Base-by-base conservation (phyloP, 2,888 invertebrate genomes). In the Erpobdella octoculata region DNA sequence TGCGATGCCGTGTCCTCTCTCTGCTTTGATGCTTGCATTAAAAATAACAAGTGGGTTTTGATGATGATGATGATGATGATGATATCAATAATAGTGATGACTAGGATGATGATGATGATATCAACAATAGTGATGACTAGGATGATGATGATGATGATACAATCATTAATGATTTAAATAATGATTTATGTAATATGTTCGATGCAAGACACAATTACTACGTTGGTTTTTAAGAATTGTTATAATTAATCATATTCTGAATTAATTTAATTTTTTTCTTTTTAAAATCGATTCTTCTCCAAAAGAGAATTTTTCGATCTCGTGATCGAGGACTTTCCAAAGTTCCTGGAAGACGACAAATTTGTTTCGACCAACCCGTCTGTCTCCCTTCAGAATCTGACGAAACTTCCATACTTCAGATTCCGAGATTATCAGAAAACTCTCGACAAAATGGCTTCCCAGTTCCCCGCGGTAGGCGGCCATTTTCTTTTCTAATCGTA, bases 221-320 rank as follows among this genome's bases (percentile, higher is more conserved):
- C n/a, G n/a, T n/a, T n/a, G n/a, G n/a, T n/a, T n/a, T n/a, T n/a
- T n/a, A n/a, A n/a, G n/a, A n/a, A n/a, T n/a, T n/a, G n/a, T n/a
- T n/a, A n/a, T n/a, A n/a, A n/a, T n/a, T n/a, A n/a, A n/a, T n/a
- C n/a, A n/a, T n/a, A n/a, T n/a, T n/a, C n/a, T n/a, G n/a, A n/a
- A n/a, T n/a, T n/a, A n/a, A n/a, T n/a, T n/a, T n/a, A n/a, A n/a
- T n/a, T n/a, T n/a, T n/a, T n/a, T n/a, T n/a, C n/a, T n/a, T n/a
- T n/a, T n/a, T n/a, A n/a, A n/a, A n/a, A n/a, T n/a, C n/a, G n/a
- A n/a, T n/a, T n/a, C n/a, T n/a, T n/a, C n/a, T n/a, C n/a, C n/a
- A n/a, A n/a, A 75, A 81, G 81, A 71, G 74, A 78, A 15, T 78
- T 78, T 71, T 80, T 81, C 76, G 80, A 79, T 62, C 78, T 78